These are phyloP conservation scores for Cremastinae sp. DNA, from an alignment of 2,888 invertebrate genomes.

Conservation along the genomic window DNA sequence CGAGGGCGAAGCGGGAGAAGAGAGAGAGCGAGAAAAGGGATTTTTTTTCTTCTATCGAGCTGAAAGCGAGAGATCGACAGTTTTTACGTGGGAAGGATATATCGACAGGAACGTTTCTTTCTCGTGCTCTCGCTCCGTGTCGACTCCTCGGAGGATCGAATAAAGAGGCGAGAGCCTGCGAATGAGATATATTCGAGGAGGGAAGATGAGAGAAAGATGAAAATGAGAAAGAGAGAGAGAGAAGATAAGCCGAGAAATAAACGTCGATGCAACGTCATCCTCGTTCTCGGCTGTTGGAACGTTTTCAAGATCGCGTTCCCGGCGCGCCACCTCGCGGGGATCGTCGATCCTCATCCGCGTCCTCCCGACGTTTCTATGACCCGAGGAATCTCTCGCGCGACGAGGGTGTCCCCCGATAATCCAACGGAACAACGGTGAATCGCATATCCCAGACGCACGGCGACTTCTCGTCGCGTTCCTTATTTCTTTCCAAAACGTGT, in stretches of 20 bases:
- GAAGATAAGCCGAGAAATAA: conserved; percentile 77
- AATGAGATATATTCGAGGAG: conserved; percentile 25
- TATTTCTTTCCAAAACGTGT: background rate
- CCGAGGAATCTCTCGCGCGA: background rate
- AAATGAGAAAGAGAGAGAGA: conserved; percentile 70
- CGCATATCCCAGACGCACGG: background rate
- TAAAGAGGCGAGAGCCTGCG: conserved; percentile 33
- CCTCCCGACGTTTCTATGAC: background rate
- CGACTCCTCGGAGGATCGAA: conserved; percentile 12
- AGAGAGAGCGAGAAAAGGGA: conserved; percentile 60
- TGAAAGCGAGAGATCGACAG: conserved; percentile 51
- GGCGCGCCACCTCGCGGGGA: conserved; percentile 2
- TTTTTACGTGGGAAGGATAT: conserved; percentile 51
- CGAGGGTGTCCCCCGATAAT: background rate
- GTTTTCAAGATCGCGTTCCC: conserved; percentile 26
- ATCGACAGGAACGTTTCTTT: conserved; percentile 36
- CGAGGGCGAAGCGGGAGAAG: conserved; percentile 45
- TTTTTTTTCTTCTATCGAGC: conserved; percentile 31
- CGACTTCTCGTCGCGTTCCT: conserved; percentile 6
- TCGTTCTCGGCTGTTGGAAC: conserved; percentile 62
- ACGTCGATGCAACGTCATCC: conserved; percentile 79
- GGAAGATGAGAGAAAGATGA: conserved; percentile 60
- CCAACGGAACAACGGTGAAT: background rate
- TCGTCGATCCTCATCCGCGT: conserved; percentile 1
- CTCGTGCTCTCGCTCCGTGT: conserved; percentile 1